A percentile compares a stretch with the other conserved stretches of the same genome.
phyloP scores from a whole-genome alignment of 2,797 vertebrate species.

The Falco concolor region DNA sequence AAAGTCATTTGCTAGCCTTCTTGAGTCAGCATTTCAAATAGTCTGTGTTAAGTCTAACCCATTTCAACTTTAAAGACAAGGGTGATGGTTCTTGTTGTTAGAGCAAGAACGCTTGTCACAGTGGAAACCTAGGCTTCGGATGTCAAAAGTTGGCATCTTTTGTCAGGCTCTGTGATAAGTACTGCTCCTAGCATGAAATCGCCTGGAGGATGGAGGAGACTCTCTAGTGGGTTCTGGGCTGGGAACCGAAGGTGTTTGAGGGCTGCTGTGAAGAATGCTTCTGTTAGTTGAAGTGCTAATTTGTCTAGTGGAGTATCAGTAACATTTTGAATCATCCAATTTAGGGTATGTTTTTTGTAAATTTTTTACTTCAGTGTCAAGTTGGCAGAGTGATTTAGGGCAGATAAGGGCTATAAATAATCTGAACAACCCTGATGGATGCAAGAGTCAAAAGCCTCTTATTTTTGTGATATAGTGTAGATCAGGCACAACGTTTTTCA shows the following conservation, averaged over 20 bases:
- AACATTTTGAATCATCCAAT: not conserved
- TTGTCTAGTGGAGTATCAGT: not conserved
- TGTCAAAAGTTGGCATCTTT: not conserved
- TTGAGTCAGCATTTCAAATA: not conserved
- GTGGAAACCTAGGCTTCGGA: not conserved
- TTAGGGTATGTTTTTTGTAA: not conserved
- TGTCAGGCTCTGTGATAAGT: not conserved
- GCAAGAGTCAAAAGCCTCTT: not conserved
- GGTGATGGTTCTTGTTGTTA: not conserved
- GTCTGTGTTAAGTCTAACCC: not conserved
- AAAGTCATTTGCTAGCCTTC: not conserved
- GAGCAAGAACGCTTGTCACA: not conserved
- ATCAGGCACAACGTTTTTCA: not conserved
- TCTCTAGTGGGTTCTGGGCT: not conserved
- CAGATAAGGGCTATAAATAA: not conserved
- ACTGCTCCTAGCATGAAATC: not conserved
- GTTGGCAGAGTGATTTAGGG: not conserved
- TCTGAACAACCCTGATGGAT: not conserved
- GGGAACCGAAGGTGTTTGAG: not conserved
- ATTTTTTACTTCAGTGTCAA: not conserved
- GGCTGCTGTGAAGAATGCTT: not conserved
- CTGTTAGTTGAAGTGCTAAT: not conserved
- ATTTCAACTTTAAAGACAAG: not conserved
- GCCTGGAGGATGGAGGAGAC: not conserved
- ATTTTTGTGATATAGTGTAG: not conserved